phyloP scores from a whole-genome alignment of 2,113 vertebrate species.

The Scytalopus superciliaris region DNA sequence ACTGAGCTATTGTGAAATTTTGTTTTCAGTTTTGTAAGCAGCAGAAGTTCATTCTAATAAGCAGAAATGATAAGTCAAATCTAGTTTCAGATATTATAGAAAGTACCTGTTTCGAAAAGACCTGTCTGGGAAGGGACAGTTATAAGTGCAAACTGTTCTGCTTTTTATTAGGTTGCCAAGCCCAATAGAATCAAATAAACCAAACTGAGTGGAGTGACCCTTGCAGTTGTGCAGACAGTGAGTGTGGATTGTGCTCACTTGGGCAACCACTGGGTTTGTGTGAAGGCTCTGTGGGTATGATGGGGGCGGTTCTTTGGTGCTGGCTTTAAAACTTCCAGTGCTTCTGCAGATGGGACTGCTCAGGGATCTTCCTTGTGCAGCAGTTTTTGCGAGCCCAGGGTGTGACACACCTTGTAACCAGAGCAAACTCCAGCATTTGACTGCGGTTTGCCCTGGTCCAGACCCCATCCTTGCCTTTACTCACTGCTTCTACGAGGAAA shows the following conservation, averaged over 20 bases:
- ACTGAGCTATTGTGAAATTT: not conserved
- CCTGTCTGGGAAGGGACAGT: not conserved
- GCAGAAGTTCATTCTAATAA: not conserved
- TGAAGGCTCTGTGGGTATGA: not conserved
- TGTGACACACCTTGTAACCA: not conserved
- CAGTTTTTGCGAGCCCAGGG: not conserved
- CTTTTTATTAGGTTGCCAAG: not conserved
- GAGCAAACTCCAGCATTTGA: not conserved
- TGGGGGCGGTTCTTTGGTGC: not conserved
- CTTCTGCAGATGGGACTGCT: not conserved
- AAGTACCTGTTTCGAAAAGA: not conserved
- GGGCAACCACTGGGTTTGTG: not conserved
- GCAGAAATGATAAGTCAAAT: not conserved
- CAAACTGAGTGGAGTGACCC: not conserved
- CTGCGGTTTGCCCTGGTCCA: not conserved
- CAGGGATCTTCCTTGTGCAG: not conserved
- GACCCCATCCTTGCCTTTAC: not conserved
- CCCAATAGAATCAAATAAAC: not conserved
- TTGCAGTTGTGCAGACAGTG: not conserved
- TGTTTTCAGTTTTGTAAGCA: not conserved
- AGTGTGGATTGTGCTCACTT: fast-evolving
- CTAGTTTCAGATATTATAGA: not conserved
- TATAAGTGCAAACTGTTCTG: not conserved
- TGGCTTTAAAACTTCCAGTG: not conserved
- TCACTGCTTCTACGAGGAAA: not conserved